Evolutionary conservation across 2,888 invertebrate genomes (phyloP).

Genomic region (Lissocephala sabroskyi): DNA sequence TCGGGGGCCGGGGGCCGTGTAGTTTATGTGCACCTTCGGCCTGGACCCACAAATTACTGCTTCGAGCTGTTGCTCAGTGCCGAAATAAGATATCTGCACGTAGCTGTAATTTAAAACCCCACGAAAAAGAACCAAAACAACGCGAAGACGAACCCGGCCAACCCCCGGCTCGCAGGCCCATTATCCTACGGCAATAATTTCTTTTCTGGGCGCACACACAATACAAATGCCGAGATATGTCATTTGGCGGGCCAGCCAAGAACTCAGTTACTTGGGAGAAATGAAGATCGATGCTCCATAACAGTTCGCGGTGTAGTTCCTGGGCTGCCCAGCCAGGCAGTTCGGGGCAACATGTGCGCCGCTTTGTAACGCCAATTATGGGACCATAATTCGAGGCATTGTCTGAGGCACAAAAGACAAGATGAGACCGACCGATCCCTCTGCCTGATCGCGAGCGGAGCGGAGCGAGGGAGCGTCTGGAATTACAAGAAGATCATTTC

Average conservation of each 20-base stretch:
- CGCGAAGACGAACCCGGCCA: slow-evolving; percentile 26
- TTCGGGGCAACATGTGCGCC: slow-evolving; percentile 49
- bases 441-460: slow-evolving; percentile 23
- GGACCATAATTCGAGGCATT: slow-evolving; percentile 67
- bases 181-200: slow-evolving; percentile 57
- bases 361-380: slow-evolving; percentile 70
- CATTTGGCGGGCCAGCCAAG: slow-evolving; percentile 41
- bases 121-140: slow-evolving; percentile 21
- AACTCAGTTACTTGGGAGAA: slow-evolving; percentile 25
- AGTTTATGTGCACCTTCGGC: slow-evolving; percentile 13
- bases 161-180: slow-evolving; percentile 20
- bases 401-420: slow-evolving; percentile 41
- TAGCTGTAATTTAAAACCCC: slow-evolving; percentile 59
- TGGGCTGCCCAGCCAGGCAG: slow-evolving; percentile 4
- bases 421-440: slow-evolving; percentile 9
- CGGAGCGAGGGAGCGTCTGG: slow-evolving; percentile 7
- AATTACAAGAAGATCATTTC: slow-evolving; percentile 37
- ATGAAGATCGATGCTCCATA: slow-evolving; percentile 57
- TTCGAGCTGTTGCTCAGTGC: slow-evolving; percentile 17
- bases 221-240: slow-evolving; percentile 54
- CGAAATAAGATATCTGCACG: slow-evolving; percentile 65
- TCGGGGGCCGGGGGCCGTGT: not conserved
- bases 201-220: slow-evolving; percentile 34
- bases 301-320: slow-evolving; percentile 21
- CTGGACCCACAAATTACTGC: slow-evolving; percentile 40